phyloP scores from a whole-genome alignment of 35 echinoderm and acorn worm genomes.

The Holothuria glaberrima region DNA sequence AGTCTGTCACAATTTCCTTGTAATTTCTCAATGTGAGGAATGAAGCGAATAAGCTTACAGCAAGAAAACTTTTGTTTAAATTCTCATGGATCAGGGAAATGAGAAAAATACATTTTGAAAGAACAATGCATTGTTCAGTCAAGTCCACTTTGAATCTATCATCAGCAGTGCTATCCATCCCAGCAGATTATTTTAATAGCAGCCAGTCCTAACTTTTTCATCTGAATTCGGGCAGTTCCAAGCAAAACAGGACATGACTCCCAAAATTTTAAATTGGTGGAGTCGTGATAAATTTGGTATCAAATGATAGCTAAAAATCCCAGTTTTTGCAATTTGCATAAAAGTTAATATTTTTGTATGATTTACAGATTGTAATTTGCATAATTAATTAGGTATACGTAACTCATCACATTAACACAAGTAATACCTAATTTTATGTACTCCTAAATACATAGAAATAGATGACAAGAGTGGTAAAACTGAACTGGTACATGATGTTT shows the following conservation, averaged over 20 bases:
- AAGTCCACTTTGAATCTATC: no score
- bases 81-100: no score
- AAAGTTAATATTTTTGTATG: neutral
- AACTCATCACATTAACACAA: neutral
- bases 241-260: constrained; percentile 32
- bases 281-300: neutral
- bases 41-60: no score
- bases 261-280: neutral
- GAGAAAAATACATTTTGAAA: no score
- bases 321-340: constrained; percentile 7
- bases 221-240: neutral
- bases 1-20: no score
- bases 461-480: neutral
- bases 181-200: no score
- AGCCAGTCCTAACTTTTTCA: no score
- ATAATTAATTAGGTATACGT: neutral
- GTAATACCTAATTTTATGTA: neutral
- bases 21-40: no score
- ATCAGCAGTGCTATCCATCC: no score
- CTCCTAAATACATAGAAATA: neutral
- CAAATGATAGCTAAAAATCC: neutral
- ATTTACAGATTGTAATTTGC: constrained; percentile 20
- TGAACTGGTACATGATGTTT: constrained; percentile 6
- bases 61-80: no score
- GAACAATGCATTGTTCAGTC: no score